Conservation (phyloP, 2,797 vertebrate species). For the Clamator glandarius region DNA sequence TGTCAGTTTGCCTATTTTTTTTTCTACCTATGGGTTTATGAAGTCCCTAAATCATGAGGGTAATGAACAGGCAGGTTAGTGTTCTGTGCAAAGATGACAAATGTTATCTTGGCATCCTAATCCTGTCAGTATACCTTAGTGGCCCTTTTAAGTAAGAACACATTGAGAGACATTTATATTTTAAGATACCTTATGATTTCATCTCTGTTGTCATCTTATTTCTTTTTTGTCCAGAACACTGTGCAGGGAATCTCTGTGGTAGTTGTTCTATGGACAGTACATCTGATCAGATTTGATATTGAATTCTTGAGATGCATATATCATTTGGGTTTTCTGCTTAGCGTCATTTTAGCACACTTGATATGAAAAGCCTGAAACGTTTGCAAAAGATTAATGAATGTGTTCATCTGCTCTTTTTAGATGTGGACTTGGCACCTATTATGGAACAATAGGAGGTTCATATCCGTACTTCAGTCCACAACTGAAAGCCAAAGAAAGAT, state of each 20-base stretch:
- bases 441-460: slow-evolving; percentile 86
- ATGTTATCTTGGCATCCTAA: not conserved
- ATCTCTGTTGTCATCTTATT: not conserved
- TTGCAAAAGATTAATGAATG: not conserved
- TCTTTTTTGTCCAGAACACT: not conserved
- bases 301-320: not conserved
- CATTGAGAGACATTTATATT: not conserved
- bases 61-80: not conserved
- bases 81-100: not conserved
- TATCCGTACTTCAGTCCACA: slow-evolving; percentile 81
- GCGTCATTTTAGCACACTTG: not conserved
- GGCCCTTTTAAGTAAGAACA: not conserved
- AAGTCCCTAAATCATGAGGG: not conserved
- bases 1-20: not conserved
- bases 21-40: not conserved
- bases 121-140: not conserved
- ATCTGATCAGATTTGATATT: not conserved
- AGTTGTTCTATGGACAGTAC: not conserved
- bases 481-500: slow-evolving; percentile 65
- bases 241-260: not conserved
- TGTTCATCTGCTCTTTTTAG: slow-evolving; percentile 70
- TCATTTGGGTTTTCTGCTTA: not conserved
- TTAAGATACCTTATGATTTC: not conserved
- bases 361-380: not conserved
- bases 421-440: slow-evolving; percentile 86